Percentiles rank a stretch among this genome's conserved stretches.
phyloP scores from a whole-genome alignment of 2,113 vertebrate genomes.

The Maccullochella peelii region DNA sequence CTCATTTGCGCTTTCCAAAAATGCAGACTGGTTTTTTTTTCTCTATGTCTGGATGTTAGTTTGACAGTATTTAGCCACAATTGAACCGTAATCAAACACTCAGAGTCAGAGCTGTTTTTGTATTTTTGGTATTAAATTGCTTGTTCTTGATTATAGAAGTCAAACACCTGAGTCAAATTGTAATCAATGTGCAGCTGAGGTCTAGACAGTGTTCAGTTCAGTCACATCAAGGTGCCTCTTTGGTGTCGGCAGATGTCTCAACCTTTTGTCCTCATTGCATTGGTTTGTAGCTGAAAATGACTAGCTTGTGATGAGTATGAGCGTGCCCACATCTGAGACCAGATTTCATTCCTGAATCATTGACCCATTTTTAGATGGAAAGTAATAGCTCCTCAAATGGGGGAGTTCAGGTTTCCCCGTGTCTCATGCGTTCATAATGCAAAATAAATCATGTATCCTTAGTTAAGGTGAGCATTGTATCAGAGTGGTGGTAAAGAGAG shows the following conservation, averaged over 20 bases:
- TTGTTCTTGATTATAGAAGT: constrained; percentile 2
- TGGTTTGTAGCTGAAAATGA: background rate
- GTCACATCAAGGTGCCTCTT: constrained; percentile 10
- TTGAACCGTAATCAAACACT: background rate
- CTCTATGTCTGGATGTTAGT: background rate
- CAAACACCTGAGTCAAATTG: constrained; percentile 6
- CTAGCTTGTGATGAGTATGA: background rate
- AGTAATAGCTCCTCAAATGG: background rate
- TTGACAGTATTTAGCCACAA: background rate
- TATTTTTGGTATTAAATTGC: background rate
- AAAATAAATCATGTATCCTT: background rate
- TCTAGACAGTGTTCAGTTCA: background rate
- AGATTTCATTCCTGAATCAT: constrained; percentile 3
- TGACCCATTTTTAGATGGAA: background rate
- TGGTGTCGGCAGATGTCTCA: background rate
- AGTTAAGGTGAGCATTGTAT: background rate
- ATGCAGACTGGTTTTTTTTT: background rate
- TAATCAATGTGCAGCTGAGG: constrained; percentile 24
- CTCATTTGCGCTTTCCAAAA: background rate
- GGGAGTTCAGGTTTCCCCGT: background rate
- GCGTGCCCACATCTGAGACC: background rate
- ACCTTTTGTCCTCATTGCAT: background rate
- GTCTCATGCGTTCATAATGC: background rate
- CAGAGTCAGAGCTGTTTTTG: background rate
- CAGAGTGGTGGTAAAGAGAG: background rate